Percentiles rank a stretch among this genome's conserved stretches.
These are phyloP conservation scores for Dysdera silvatica DNA, from an alignment of 1,140 invertebrate species.

Conservation along the genomic window DNA sequence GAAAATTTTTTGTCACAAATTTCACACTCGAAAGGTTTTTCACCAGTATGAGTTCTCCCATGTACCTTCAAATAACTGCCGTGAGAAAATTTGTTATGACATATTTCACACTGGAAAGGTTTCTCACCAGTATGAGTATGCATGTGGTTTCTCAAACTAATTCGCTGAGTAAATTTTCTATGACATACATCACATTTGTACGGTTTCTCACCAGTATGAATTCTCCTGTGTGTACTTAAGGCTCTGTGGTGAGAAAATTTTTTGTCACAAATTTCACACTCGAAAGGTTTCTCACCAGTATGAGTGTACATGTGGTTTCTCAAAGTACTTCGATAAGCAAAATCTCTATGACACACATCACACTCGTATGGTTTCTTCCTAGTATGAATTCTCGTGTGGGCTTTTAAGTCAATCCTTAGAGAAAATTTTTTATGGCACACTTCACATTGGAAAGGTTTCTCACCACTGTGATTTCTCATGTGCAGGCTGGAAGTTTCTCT, in stretches of 20 bases:
- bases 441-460: slow-evolving; percentile 54
- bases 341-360: slow-evolving; percentile 68
- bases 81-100: too few species aligned
- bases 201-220: slow-evolving; percentile 11
- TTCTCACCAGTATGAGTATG: too few species aligned
- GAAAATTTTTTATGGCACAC: slow-evolving; percentile 17
- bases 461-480: slow-evolving; percentile 41
- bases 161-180: too few species aligned
- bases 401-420: slow-evolving; percentile 64
- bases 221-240: slow-evolving; percentile 7
- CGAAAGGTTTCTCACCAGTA: slow-evolving; percentile 27
- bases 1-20: too few species aligned
- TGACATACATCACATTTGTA: too few species aligned
- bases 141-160: too few species aligned
- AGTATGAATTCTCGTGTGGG: slow-evolving; percentile 66
- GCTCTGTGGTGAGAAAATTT: slow-evolving; percentile 7
- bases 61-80: too few species aligned
- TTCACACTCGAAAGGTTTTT: too few species aligned
- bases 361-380: slow-evolving; percentile 67
- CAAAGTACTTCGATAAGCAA: slow-evolving; percentile 84
- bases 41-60: too few species aligned
- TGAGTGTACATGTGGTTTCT: slow-evolving; percentile 66
- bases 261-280: slow-evolving; percentile 27
- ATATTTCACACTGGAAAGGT: too few species aligned
- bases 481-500: slow-evolving; percentile 7